These are phyloP conservation scores for Elachura formosa DNA, from an alignment of 2,113 vertebrate species.

Conservation along the genomic window DNA sequence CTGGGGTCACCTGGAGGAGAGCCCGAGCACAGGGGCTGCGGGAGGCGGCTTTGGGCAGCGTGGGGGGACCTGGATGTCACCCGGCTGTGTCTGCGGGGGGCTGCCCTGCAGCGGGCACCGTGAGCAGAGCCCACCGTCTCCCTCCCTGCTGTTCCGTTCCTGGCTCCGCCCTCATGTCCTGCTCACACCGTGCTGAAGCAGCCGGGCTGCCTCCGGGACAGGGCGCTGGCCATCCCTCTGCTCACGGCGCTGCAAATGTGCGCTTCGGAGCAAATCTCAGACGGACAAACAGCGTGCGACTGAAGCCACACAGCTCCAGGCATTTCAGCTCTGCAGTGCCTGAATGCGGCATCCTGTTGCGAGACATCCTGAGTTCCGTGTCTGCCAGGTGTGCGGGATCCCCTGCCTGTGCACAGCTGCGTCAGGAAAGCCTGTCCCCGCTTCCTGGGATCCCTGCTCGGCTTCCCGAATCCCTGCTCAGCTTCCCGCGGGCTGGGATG, in stretches of 20 bases:
- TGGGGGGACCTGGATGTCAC: background rate
- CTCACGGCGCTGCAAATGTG: background rate
- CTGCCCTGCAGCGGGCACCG: background rate
- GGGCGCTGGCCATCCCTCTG: background rate
- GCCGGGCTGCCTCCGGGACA: background rate
- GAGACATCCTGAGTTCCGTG: background rate
- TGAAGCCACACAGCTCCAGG: background rate
- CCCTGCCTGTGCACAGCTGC: background rate
- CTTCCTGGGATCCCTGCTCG: background rate
- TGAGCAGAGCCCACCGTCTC: rapidly evolving
- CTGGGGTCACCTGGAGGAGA: background rate
- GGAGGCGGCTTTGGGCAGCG: background rate
- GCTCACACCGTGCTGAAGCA: background rate
- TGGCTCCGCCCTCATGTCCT: background rate
- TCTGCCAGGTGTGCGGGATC: background rate
- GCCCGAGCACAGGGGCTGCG: background rate
- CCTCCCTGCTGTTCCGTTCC: background rate
- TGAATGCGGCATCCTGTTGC: background rate
- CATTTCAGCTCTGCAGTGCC: background rate
- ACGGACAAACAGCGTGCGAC: background rate
- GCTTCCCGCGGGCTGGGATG: background rate
- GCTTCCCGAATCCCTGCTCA: background rate
- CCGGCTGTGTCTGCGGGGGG: background rate
- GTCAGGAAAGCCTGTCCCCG: background rate
- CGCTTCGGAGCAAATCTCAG: background rate